Evolutionary conservation across 2,797 vertebrate genomes (phyloP).

Genomic region (Spea hammondii): DNA sequence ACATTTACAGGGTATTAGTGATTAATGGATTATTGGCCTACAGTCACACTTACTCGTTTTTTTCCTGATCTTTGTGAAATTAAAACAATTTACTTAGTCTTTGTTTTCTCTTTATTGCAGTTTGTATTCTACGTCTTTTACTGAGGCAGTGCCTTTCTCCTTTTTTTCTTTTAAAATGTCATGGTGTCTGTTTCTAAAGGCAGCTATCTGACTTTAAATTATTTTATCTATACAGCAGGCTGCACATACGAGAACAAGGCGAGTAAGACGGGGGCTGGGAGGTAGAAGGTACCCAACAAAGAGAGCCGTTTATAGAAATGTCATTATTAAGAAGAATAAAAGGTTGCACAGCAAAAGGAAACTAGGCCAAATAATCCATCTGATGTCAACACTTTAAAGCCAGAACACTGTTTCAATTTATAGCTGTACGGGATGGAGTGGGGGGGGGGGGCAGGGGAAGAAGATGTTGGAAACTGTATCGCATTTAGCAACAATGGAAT

Average conservation of each 20-base stretch:
- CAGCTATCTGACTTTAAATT: slow-evolving; percentile 33
- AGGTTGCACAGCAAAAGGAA: slow-evolving; percentile 23
- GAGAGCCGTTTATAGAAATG: slow-evolving; percentile 43
- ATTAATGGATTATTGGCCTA: not conserved
- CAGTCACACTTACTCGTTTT: not conserved
- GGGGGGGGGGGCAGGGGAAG: not conserved
- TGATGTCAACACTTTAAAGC: slow-evolving; percentile 2
- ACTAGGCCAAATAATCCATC: not conserved
- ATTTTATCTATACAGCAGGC: slow-evolving; percentile 24
- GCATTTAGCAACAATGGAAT: not conserved
- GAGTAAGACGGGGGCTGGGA: slow-evolving; percentile 6
- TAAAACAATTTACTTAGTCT: not conserved
- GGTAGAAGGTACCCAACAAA: slow-evolving; percentile 15
- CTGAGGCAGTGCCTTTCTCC: slow-evolving; percentile 24
- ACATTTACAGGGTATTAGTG: not conserved
- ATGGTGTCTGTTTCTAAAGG: slow-evolving; percentile 25
- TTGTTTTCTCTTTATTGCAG: too few species aligned
- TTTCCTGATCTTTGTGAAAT: not conserved
- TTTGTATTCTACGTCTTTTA: too few species aligned
- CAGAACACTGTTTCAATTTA: not conserved
- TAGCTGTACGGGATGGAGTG: not conserved
- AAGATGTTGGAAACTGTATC: not conserved
- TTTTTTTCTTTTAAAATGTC: slow-evolving; percentile 38
- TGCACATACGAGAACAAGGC: slow-evolving; percentile 13
- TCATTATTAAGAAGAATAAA: slow-evolving; percentile 41